Conservation (phyloP, 1,140 invertebrate genomes). For the Aradophagus sp. region DNA sequence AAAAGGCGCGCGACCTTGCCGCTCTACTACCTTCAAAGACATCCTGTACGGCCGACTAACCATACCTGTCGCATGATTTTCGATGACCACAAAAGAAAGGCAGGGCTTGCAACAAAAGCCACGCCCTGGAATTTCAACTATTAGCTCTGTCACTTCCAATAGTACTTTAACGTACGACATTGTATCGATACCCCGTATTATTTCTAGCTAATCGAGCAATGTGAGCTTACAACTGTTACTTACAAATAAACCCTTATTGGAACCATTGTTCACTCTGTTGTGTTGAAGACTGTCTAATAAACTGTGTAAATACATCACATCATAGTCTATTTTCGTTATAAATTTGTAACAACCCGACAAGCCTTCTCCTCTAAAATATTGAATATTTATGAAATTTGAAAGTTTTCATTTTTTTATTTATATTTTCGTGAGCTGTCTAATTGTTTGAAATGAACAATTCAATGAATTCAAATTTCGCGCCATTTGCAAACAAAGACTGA, state of each 20-base stretch:
- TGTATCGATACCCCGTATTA: conserved; percentile 27
- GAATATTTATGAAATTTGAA: no score
- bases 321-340: no score
- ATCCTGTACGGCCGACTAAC: conserved; percentile 36
- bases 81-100: conserved; percentile 53
- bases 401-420: no score
- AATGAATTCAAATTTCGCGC: no score
- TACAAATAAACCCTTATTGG: conserved; percentile 10
- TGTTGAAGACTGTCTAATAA: conserved; percentile 52
- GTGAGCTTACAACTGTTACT: no score
- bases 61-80: conserved; percentile 54
- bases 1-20: conserved; percentile 60
- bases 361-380: no score
- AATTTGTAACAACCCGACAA: no score
- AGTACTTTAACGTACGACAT: conserved; percentile 38
- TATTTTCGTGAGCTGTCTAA: no score
- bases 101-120: conserved; percentile 51
- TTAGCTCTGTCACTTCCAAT: conserved; percentile 57
- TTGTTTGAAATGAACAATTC: no score
- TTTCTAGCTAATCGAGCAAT: conserved; percentile 33
- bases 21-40: conserved; percentile 58
- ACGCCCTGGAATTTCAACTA: conserved; percentile 70
- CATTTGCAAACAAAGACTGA: no score
- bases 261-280: conserved; percentile 23
- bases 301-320: no score